Evolutionary conservation across 2,888 invertebrate genomes (phyloP).

Genomic region (Eilema caniola): DNA sequence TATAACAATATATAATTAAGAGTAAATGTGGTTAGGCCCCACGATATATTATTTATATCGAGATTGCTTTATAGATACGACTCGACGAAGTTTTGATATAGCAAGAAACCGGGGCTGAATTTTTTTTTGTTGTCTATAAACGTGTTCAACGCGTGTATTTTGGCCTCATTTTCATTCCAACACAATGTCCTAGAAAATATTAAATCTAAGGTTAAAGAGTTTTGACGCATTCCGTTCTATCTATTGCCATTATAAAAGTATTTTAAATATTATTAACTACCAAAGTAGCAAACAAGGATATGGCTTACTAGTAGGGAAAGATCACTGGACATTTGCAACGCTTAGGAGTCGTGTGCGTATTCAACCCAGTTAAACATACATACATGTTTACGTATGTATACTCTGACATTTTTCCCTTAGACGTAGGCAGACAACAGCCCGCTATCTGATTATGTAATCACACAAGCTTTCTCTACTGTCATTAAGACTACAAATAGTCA

Average conservation of each 20-base stretch:
- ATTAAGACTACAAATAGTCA: not conserved
- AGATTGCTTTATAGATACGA: not conserved
- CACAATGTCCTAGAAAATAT: not conserved
- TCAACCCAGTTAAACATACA: too few relatives aligned
- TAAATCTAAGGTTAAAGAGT: not conserved
- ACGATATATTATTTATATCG: not conserved
- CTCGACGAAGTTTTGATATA: not conserved
- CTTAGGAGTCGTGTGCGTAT: too few relatives aligned
- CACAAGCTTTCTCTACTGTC: not conserved
- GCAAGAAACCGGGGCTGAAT: not conserved
- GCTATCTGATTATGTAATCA: not conserved
- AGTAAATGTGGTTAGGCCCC: not conserved
- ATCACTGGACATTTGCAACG: too few relatives aligned
- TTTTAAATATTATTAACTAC: not conserved
- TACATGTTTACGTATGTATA: not conserved
- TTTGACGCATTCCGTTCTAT: not conserved
- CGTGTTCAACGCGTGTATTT: not conserved
- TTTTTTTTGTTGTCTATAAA: not conserved
- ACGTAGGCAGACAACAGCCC: not conserved
- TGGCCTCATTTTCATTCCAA: not conserved
- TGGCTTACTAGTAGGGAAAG: not conserved
- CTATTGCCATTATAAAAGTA: not conserved
- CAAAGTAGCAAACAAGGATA: not conserved
- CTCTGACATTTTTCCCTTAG: not conserved
- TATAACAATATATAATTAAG: constrained; percentile 1